Conservation (phyloP, 2,888 invertebrate species). For the Elmis aenea region DNA sequence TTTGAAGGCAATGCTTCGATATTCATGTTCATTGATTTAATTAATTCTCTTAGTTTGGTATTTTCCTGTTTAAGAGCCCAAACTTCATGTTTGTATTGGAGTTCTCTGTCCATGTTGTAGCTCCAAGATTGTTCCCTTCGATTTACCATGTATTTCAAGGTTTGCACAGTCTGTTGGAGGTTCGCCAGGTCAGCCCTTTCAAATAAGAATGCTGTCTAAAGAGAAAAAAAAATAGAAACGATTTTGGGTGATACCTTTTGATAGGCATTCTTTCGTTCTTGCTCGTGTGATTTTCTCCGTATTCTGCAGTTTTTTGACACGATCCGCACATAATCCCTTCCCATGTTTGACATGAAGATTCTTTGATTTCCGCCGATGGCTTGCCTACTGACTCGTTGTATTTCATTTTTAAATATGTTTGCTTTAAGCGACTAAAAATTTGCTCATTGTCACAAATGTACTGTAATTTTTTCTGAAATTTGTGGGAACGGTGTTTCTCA, state of each 20-base stretch:
- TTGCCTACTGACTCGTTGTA: conserved; percentile 35
- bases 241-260: conserved; percentile 7
- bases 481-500: conserved; percentile 29
- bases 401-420: conserved; percentile 38
- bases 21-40: conserved; percentile 8
- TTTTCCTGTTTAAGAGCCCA: conserved; percentile 27
- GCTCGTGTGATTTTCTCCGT: too few relatives aligned
- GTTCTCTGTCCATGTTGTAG: conserved; percentile 28
- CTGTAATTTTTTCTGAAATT: conserved; percentile 35
- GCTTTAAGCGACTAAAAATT: conserved; percentile 35
- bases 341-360: conserved; percentile 36
- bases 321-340: conserved; percentile 8
- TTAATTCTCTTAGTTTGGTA: too few relatives aligned
- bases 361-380: conserved; percentile 35
- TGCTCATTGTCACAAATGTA: conserved; percentile 39
- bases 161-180: conserved; percentile 30
- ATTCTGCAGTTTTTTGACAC: conserved; percentile 10
- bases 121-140: conserved; percentile 31
- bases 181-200: conserved; percentile 30
- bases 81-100: conserved; percentile 26
- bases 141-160: conserved; percentile 32
- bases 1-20: conserved; percentile 4
- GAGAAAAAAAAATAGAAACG: background rate
- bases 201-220: conserved; percentile 1
- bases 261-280: conserved; percentile 2